Base-by-base conservation (phyloP, 2,113 vertebrate species). In the Oncorhynchus tshawytscha region DNA sequence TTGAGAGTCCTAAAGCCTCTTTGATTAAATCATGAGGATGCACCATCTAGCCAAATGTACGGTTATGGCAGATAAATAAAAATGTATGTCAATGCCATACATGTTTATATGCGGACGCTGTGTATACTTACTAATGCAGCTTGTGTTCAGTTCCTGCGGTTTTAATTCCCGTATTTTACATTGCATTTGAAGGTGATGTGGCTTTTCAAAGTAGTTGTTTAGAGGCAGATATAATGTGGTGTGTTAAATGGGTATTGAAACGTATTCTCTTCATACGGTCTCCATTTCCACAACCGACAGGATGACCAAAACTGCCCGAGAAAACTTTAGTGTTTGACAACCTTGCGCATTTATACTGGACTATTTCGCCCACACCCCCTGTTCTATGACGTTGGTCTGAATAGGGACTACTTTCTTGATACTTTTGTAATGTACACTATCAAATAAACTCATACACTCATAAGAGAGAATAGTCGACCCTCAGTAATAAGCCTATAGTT, bases 321-420 rank as follows among this genome's bases (percentile, higher is more conserved):
- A 89, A 88, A 94, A 94, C 88, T 94, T 94, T 92, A 81, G 75
- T 89, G 90, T 91, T 92, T 91, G 90, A 89, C 92, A 91, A 87
- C 87, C 91, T 83, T 70, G 91, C 92, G 93, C 86, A 93, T 93
- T 94, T 94, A 95, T 95, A 95, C 91, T 79, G 34, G 68, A 73
- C 88, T 82, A 89, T 54, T 54, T 82, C 82, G 87, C 84, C 90
- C 88, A 91, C 91, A 91, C 92, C 90, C 90, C 88, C 79, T 49
- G 22, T n/a, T 27, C 60, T 18, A 75, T 91, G 82, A 82, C 79
- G 90, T 83, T 70, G 62, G n/a, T 29, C 16, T 48, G 31, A 5
- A 59, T 70, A 62, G 86, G 93, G 75, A 91, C 93, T 95, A 91
- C 92, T 94, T 94, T 88, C 39, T 75, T 45, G 74, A 81, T 70